Evolutionary conservation across 2,113 vertebrate species (phyloP).

Genomic region (Caranx ignobilis): DNA sequence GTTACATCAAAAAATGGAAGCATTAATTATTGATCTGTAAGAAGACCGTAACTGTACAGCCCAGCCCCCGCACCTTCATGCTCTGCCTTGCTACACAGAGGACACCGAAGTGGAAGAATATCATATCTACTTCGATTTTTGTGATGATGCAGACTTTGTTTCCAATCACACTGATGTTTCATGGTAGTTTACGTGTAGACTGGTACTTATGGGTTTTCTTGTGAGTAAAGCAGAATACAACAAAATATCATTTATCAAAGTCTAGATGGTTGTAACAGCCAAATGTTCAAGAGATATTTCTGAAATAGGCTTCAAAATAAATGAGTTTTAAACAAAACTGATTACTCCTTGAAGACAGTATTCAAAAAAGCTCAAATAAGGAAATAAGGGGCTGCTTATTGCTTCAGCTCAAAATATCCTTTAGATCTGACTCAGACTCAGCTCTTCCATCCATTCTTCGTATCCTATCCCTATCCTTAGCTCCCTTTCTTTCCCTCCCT

Average conservation of each 20-base stretch:
- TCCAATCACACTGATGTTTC: no score
- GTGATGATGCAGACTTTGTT: no score
- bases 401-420: not conserved
- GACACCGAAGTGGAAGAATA: no score
- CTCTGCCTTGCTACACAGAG: no score
- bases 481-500: constrained; percentile 16
- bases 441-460: constrained; percentile 18
- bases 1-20: no score
- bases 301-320: not conserved
- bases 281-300: not conserved
- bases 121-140: no score
- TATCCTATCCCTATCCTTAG: not conserved
- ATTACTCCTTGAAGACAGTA: not conserved
- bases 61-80: no score
- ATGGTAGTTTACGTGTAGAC: not conserved
- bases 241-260: not conserved
- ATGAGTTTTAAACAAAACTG: not conserved
- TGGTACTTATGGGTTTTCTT: not conserved
- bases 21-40: no score
- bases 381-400: no score
- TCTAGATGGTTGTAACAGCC: not conserved
- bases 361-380: not conserved
- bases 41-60: no score
- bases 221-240: not conserved
- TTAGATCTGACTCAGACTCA: not conserved